These are phyloP conservation scores for Harlomillsia oculata DNA, from an alignment of 1,140 invertebrate genomes.

Conservation along the genomic window DNA sequence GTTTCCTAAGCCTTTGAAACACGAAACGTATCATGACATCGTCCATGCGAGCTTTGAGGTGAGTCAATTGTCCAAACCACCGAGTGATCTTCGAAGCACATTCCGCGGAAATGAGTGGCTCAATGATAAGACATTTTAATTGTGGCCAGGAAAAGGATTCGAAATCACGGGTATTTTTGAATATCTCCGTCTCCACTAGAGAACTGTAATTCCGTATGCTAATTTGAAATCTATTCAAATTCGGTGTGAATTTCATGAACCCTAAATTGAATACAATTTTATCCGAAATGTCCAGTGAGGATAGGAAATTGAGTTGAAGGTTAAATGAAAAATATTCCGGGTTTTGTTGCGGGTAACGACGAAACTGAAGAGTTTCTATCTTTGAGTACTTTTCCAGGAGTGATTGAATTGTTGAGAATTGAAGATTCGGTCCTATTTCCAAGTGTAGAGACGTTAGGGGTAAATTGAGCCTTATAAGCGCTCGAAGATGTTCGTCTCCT, in stretches of 20 bases:
- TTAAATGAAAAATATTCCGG: not conserved
- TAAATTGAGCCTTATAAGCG: not conserved
- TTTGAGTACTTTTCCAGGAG: not conserved
- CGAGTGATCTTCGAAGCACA: not conserved
- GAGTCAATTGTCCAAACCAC: not conserved
- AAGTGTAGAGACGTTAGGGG: not conserved
- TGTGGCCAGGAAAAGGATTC: not conserved
- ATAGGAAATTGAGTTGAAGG: not conserved
- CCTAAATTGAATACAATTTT: not conserved
- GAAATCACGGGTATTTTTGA: not conserved
- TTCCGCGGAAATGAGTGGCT: not conserved
- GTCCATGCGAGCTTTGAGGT: conserved; percentile 1
- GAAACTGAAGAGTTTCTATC: not conserved
- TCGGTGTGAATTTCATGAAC: not conserved
- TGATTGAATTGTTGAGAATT: not conserved
- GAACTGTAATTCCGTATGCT: conserved; percentile 2
- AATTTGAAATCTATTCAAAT: not conserved
- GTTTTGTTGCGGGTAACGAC: not conserved
- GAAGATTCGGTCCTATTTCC: conserved; percentile 1
- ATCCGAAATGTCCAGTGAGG: conserved; percentile 5
- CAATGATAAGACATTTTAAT: not conserved
- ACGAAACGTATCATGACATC: conserved; percentile 1
- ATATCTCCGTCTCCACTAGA: conserved; percentile 1
- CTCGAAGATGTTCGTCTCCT: not conserved
- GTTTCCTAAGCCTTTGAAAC: not conserved